phyloP scores from a whole-genome alignment of 2,113 vertebrate species.

The Campylorhamphus procurvoides region DNA sequence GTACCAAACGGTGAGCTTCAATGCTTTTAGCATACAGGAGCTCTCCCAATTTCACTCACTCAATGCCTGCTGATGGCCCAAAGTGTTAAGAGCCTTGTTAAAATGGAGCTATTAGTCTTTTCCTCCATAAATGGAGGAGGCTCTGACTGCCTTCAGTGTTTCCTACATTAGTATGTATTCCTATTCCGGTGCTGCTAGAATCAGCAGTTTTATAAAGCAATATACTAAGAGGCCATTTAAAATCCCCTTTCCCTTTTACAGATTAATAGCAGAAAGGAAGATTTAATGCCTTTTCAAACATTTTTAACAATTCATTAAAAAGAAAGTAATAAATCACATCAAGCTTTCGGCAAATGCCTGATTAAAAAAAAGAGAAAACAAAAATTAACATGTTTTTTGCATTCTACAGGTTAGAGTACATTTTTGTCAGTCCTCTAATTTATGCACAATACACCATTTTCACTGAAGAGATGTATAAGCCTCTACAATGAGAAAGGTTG shows the following conservation, averaged over 20 bases:
- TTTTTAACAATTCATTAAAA: constrained; percentile 77
- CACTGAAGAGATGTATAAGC: constrained; percentile 33
- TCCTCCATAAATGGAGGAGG: constrained; percentile 68
- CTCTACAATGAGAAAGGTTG: constrained; percentile 2
- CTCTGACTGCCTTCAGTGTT: constrained; percentile 65
- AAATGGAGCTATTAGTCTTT: constrained; percentile 78
- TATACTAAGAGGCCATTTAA: constrained; percentile 78
- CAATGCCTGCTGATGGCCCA: constrained; percentile 66
- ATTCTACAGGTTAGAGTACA: constrained; percentile 46
- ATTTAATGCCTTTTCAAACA: constrained; percentile 75
- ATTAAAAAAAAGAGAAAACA: constrained; percentile 58
- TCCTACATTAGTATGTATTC: constrained; percentile 77
- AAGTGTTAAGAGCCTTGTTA: constrained; percentile 77
- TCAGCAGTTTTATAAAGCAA: constrained; percentile 81
- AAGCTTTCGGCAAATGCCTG: constrained; percentile 40
- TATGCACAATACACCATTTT: constrained; percentile 36
- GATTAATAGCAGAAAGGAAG: constrained; percentile 75
- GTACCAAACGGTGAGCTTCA: constrained; percentile 61
- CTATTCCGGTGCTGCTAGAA: constrained; percentile 69
- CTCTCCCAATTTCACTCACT: constrained; percentile 70
- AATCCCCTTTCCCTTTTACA: constrained; percentile 63
- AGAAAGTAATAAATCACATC: constrained; percentile 70
- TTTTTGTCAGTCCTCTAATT: constrained; percentile 48
- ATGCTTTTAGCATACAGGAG: constrained; percentile 73
- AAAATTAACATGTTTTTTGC: constrained; percentile 62